phyloP scores from a whole-genome alignment of 2,113 vertebrate species.

The Tretioscincus oriximinensis region DNA sequence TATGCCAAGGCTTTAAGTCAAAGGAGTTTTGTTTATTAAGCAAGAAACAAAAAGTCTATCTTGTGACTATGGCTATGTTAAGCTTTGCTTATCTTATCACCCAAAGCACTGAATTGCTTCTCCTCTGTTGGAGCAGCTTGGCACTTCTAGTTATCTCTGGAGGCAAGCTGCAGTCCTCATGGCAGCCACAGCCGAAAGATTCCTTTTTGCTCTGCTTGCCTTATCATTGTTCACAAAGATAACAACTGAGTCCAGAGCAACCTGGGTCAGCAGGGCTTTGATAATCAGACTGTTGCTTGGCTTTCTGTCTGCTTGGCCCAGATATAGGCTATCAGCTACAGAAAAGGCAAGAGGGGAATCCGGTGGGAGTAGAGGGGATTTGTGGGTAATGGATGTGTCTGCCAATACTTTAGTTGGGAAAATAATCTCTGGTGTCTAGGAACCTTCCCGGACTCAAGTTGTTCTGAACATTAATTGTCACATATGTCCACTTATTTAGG shows the following conservation, averaged over 20 bases:
- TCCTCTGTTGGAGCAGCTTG: background rate
- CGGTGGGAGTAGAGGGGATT: constrained; percentile 12
- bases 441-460: background rate
- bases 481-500: constrained; percentile 17
- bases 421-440: constrained; percentile 1
- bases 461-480: constrained; percentile 3
- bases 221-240: background rate
- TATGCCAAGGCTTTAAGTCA: background rate
- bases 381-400: constrained; percentile 3
- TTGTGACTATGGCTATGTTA: constrained; percentile 16
- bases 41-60: background rate
- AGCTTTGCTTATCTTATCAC: constrained; percentile 18
- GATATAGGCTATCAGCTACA: constrained; percentile 22
- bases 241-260: constrained; percentile 35
- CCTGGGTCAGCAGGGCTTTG: constrained; percentile 9
- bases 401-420: background rate
- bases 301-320: constrained; percentile 22
- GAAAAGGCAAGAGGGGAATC: background rate
- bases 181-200: background rate
- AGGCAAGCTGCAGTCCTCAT: constrained; percentile 18
- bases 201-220: constrained; percentile 2
- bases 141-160: constrained; percentile 3
- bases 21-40: constrained; percentile 27
- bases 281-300: constrained; percentile 17
- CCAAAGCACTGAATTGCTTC: constrained; percentile 8